phyloP scores from a whole-genome alignment of 2,888 invertebrate species.

The Drosophila lacicola region DNA sequence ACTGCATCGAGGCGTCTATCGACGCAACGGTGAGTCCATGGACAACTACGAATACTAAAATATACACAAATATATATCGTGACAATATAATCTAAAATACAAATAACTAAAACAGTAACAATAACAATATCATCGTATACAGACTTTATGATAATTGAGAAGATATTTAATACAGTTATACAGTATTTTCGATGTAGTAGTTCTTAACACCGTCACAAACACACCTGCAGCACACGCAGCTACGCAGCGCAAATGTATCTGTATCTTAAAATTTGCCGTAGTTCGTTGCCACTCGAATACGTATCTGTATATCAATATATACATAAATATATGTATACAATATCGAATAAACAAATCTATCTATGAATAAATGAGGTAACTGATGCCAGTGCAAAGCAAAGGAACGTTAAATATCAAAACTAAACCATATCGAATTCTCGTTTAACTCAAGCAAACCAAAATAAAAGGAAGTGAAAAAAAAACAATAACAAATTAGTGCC shows the following conservation, averaged over 20 bases:
- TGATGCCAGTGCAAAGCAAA: slow-evolving; percentile 73
- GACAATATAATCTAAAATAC: slow-evolving; percentile 63
- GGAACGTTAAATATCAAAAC: slow-evolving; percentile 65
- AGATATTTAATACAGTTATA: slow-evolving; percentile 24
- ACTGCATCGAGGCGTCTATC: slow-evolving; percentile 84
- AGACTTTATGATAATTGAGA: slow-evolving; percentile 18
- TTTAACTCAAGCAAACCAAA: slow-evolving; percentile 25
- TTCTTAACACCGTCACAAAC: slow-evolving; percentile 61
- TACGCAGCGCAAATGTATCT: slow-evolving; percentile 44
- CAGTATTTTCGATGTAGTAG: slow-evolving; percentile 56
- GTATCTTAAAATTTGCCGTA: slow-evolving; percentile 51
- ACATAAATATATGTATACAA: slow-evolving; percentile 17
- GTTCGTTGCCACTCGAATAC: slow-evolving; percentile 56
- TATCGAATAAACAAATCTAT: slow-evolving; percentile 22
- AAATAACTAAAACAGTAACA: slow-evolving; percentile 20
- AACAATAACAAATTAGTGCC: slow-evolving; percentile 61
- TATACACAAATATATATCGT: slow-evolving; percentile 35
- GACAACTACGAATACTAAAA: slow-evolving; percentile 76
- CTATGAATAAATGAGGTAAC: slow-evolving; percentile 61
- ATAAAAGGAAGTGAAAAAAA: slow-evolving; percentile 3
- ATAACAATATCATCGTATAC: slow-evolving; percentile 32
- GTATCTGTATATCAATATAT: slow-evolving; percentile 38
- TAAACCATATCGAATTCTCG: slow-evolving; percentile 59
- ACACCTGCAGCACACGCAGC: slow-evolving; percentile 69
- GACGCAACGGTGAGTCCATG: slow-evolving; percentile 75